Conservation (phyloP, 2,797 vertebrate genomes). For the Eleutherodactylus coqui region DNA sequence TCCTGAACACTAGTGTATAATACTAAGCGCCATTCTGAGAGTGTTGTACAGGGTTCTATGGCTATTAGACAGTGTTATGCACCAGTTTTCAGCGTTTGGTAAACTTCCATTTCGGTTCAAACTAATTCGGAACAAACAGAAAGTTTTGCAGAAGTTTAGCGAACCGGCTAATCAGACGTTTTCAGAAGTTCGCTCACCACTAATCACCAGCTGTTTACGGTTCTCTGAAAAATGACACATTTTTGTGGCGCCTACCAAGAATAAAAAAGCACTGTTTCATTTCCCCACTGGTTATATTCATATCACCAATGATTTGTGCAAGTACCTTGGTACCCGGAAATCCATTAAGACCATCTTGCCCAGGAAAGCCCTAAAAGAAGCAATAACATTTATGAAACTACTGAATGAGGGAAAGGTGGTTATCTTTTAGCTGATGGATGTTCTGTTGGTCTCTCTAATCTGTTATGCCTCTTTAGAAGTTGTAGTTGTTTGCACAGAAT, state of each 20-base stretch:
- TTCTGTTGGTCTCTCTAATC: not conserved
- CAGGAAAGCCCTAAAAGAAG: constrained; percentile 81
- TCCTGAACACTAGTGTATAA: too few species aligned
- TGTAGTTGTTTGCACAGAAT: not conserved
- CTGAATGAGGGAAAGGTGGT: not conserved
- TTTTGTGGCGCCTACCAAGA: not conserved
- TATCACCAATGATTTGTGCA: not conserved
- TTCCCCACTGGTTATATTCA: not conserved
- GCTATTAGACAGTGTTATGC: too few species aligned
- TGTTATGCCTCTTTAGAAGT: not conserved
- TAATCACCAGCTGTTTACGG: too few species aligned
- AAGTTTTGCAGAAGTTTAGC: too few species aligned
- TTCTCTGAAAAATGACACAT: not conserved
- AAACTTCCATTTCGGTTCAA: too few species aligned
- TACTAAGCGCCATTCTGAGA: too few species aligned
- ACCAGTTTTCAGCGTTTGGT: too few species aligned
- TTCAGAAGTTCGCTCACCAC: too few species aligned
- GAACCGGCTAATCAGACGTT: too few species aligned
- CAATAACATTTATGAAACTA: constrained; percentile 3
- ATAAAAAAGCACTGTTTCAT: not conserved
- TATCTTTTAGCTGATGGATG: not conserved
- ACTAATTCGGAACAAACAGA: too few species aligned
- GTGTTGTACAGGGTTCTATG: too few species aligned
- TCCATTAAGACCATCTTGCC: constrained; percentile 82
- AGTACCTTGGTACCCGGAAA: constrained; percentile 77